Percentiles rank a stretch among this genome's conserved stretches.
phyloP scores from a whole-genome alignment of 2,113 vertebrate species.

The Corydoras sp. region DNA sequence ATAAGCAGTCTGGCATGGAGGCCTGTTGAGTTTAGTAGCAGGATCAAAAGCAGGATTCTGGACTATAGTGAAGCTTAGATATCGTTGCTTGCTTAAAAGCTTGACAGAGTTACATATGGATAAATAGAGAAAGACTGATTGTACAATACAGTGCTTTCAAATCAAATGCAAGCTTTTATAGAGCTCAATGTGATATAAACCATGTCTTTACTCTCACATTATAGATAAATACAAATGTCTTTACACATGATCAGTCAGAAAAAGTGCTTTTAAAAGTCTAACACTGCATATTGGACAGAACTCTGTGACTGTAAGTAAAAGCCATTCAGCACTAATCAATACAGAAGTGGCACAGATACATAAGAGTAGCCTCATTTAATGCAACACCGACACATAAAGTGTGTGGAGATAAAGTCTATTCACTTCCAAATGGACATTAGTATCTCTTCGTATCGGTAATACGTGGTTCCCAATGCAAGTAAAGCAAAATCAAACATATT shows the following conservation, averaged over 20 bases:
- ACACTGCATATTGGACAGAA: constrained; percentile 8
- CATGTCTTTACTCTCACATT: neutral
- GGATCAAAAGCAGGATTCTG: constrained; percentile 36
- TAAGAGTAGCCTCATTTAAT: too few relatives aligned
- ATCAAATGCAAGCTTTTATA: neutral
- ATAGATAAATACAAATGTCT: neutral
- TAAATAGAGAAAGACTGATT: constrained; percentile 27
- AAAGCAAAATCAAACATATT: too few relatives aligned
- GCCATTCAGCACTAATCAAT: too few relatives aligned
- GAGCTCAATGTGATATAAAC: too few relatives aligned
- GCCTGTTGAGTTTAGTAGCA: constrained; percentile 27
- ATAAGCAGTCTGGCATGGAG: constrained; percentile 15
- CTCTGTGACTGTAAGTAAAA: neutral
- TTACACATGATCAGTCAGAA: neutral
- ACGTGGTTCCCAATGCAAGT: too few relatives aligned
- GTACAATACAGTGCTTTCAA: constrained; percentile 43
- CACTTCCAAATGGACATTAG: too few relatives aligned
- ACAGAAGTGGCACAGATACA: too few relatives aligned
- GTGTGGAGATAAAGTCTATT: too few relatives aligned
- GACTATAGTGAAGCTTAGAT: constrained; percentile 50
- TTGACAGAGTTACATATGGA: constrained; percentile 44
- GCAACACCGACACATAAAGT: too few relatives aligned
- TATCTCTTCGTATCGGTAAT: too few relatives aligned
- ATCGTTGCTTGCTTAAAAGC: constrained; percentile 56
- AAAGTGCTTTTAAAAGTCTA: constrained; percentile 1